Percentiles rank a stretch among this genome's conserved stretches.
These are phyloP conservation scores for Ectemnius cavifrons DNA, from an alignment of 2,888 invertebrate species.

Conservation along the genomic window DNA sequence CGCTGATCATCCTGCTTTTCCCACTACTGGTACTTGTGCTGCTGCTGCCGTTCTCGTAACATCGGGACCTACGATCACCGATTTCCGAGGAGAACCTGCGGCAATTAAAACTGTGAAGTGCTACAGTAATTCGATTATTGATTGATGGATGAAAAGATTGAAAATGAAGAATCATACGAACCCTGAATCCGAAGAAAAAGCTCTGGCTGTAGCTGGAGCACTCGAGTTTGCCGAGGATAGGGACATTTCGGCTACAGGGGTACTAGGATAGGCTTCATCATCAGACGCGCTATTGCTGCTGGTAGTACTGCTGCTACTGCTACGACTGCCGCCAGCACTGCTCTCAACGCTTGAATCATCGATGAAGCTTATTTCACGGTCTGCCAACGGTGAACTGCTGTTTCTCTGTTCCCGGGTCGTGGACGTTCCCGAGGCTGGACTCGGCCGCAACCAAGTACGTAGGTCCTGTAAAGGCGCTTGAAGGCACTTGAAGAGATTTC, in stretches of 20 bases:
- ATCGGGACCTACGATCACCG: conserved; percentile 74
- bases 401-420: conserved; percentile 62
- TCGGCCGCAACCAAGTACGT: conserved; percentile 80
- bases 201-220: conserved; percentile 71
- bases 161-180: conserved; percentile 31
- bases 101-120: neutral
- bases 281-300: conserved; percentile 68
- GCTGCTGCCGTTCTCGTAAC: conserved; percentile 72
- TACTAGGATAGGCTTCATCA: conserved; percentile 78
- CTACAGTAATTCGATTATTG: too few species aligned
- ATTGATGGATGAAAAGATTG: too few species aligned
- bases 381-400: conserved; percentile 70
- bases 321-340: conserved; percentile 50
- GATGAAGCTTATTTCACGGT: conserved; percentile 71
- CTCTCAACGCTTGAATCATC: conserved; percentile 70
- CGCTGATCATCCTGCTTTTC: conserved; percentile 60
- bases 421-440: conserved; percentile 51
- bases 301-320: conserved; percentile 46
- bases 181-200: conserved; percentile 76
- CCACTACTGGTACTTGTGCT: conserved; percentile 68
- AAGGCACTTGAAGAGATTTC: conserved; percentile 81
- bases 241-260: conserved; percentile 78
- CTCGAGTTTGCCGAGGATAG: conserved; percentile 71
- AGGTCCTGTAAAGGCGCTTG: conserved; percentile 81
- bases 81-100: conserved; percentile 75